Conservation (phyloP, 1,140 invertebrate species). For the Pseudomyrmex sp. region DNA sequence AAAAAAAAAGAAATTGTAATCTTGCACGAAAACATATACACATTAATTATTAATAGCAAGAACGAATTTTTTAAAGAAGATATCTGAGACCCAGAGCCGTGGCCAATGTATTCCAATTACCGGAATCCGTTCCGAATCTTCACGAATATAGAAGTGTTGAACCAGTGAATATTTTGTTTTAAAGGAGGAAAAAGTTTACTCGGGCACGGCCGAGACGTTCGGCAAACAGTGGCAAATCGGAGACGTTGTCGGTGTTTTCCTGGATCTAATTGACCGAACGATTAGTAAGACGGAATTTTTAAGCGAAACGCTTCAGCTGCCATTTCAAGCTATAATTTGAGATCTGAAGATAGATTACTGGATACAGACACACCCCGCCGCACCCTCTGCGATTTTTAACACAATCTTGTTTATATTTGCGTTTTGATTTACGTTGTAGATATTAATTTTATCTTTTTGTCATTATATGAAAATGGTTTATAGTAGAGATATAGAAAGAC, state of each 20-base stretch:
- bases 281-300: constrained; percentile 93
- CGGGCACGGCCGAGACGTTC: constrained; percentile 94
- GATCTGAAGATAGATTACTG: constrained; percentile 77
- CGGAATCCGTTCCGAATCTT: constrained; percentile 21
- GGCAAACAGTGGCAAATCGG: constrained; percentile 97
- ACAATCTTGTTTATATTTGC: neutral
- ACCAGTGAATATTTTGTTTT: constrained; percentile 84
- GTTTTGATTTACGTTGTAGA: constrained; percentile 1
- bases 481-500: no score
- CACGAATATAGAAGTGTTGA: constrained; percentile 54
- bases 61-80: constrained; percentile 4
- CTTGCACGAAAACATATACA: constrained; percentile 1
- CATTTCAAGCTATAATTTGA: constrained; percentile 77
- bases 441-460: neutral
- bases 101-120: constrained; percentile 11
- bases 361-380: constrained; percentile 66
- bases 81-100: neutral
- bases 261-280: constrained; percentile 98
- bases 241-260: constrained; percentile 97
- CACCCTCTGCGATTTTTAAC: neutral
- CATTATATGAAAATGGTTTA: no score
- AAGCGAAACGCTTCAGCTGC: constrained; percentile 81
- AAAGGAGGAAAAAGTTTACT: constrained; percentile 98
- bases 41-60: constrained; percentile 6
- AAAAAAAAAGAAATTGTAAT: neutral